Conservation (phyloP, 1,140 invertebrate genomes). For the Kradibia gibbosae region DNA sequence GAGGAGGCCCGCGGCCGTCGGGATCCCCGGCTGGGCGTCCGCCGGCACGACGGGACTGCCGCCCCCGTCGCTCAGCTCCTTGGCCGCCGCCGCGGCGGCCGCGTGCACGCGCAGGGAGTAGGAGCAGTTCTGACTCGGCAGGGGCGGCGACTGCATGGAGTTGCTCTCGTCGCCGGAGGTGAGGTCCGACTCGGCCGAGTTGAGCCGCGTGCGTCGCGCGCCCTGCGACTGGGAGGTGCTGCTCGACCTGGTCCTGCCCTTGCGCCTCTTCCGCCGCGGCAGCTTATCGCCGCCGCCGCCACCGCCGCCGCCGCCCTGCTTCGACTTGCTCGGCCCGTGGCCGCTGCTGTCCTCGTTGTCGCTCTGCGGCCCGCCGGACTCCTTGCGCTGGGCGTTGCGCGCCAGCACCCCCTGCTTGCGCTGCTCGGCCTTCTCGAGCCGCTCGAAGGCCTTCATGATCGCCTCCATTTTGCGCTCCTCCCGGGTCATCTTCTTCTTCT, state of each 20-base stretch:
- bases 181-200: conserved; percentile 83
- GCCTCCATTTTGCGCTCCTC: conserved; percentile 98
- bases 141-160: conserved; percentile 71
- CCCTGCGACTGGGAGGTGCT: conserved; percentile 73
- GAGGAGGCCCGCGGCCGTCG: conserved; percentile 75
- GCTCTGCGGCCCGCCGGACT: conserved; percentile 70
- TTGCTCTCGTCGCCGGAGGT: conserved; percentile 81
- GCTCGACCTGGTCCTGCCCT: conserved; percentile 77
- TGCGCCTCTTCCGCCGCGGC: conserved; percentile 72
- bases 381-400: conserved; percentile 74
- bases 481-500: conserved; percentile 81
- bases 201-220: conserved; percentile 77
- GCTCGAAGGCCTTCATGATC: conserved; percentile 93
- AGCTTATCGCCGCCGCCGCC: conserved; percentile 71
- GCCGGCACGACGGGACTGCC: conserved; percentile 51
- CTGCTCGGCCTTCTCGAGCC: conserved; percentile 85
- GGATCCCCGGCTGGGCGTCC: conserved; percentile 53
- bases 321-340: conserved; percentile 54
- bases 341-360: conserved; percentile 68
- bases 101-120: conserved; percentile 64
- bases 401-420: conserved; percentile 81
- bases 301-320: conserved; percentile 70
- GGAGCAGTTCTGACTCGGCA: conserved; percentile 59
- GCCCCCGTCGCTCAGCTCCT: conserved; percentile 52
- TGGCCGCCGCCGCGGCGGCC: conserved; percentile 55